A percentile compares a stretch with the other conserved stretches of the same genome.
Evolutionary conservation across 2,888 invertebrate genomes (phyloP).

Genomic region (Mythimna lalbum): DNA sequence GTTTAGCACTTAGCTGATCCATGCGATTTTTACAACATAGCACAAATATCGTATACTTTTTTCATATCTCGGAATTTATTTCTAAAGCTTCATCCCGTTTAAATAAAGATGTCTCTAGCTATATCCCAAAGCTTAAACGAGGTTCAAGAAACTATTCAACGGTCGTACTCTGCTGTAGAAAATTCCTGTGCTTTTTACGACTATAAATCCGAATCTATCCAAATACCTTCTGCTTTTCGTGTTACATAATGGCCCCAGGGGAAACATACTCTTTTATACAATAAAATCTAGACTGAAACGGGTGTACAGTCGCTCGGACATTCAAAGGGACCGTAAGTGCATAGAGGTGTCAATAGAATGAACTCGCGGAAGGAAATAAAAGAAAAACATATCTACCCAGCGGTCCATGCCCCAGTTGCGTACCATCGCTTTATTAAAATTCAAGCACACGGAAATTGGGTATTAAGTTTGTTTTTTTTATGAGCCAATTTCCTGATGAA

Average conservation of each 20-base stretch:
- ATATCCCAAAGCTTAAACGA: conserved; percentile 6
- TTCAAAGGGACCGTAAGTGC: conserved; percentile 57
- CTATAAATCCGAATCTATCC: conserved; percentile 44
- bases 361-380: conserved; percentile 32
- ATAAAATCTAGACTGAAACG: conserved; percentile 55
- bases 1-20: conserved; percentile 10
- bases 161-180: conserved; percentile 11
- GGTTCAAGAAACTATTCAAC: conserved; percentile 32
- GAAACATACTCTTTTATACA: conserved; percentile 54
- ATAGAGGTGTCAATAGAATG: conserved; percentile 57
- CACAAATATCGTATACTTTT: conserved; percentile 1
- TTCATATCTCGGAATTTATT: conserved; percentile 11
- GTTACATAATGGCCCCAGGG: conserved; percentile 25
- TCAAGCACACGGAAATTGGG: conserved; percentile 16
- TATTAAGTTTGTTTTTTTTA: conserved; percentile 34
- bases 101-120: conserved; percentile 4
- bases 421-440: conserved; percentile 42
- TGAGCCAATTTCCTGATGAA: conserved; percentile 42
- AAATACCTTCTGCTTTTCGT: conserved; percentile 39
- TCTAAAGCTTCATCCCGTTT: background rate
- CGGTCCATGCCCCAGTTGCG: conserved; percentile 28
- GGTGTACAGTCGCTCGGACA: conserved; percentile 31
- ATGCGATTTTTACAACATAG: conserved; percentile 11
- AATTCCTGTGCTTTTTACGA: conserved; percentile 31
- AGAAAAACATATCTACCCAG: conserved; percentile 22